Evolutionary conservation across 2,888 invertebrate genomes (phyloP).

Genomic region (Plagodis dolabraria): DNA sequence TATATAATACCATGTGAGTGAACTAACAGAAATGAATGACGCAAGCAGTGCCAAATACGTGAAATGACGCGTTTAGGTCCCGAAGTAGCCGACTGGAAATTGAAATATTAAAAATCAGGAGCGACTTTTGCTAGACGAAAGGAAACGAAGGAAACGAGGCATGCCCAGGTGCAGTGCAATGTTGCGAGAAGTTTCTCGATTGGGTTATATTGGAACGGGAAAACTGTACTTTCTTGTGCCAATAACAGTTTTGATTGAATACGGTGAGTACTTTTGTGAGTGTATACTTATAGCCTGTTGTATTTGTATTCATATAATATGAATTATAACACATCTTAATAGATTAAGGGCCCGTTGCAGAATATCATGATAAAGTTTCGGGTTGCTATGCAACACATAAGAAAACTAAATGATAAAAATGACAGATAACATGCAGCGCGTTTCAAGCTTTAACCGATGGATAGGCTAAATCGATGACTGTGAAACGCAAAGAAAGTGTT

Average conservation of each 20-base stretch:
- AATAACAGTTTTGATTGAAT: slow-evolving; percentile 1
- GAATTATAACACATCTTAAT: too few species aligned
- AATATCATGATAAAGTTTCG: too few species aligned
- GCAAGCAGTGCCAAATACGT: slow-evolving; percentile 6
- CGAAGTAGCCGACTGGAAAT: slow-evolving; percentile 28
- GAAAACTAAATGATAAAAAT: too few species aligned
- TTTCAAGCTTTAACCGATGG: too few species aligned
- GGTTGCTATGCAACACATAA: too few species aligned
- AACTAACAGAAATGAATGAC: slow-evolving; percentile 17
- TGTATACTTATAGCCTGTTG: too few species aligned
- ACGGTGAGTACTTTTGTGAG: background rate
- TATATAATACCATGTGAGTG: slow-evolving; percentile 13
- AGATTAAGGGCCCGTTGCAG: too few species aligned
- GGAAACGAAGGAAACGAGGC: slow-evolving; percentile 25
- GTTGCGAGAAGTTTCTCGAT: slow-evolving; percentile 19
- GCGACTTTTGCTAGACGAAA: slow-evolving; percentile 20
- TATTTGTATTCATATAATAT: too few species aligned
- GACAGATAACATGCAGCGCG: too few species aligned
- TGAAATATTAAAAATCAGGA: slow-evolving; percentile 35
- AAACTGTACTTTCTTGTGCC: background rate
- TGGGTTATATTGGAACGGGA: background rate
- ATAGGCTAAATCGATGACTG: too few species aligned
- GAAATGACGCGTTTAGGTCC: slow-evolving; percentile 19
- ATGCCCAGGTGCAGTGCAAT: slow-evolving; percentile 29
- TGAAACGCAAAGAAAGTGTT: too few species aligned